Evolutionary conservation across 2,888 invertebrate species (phyloP), one percentile per base, ranked within the genome.

Genomic region (Tipula unca): DNA sequence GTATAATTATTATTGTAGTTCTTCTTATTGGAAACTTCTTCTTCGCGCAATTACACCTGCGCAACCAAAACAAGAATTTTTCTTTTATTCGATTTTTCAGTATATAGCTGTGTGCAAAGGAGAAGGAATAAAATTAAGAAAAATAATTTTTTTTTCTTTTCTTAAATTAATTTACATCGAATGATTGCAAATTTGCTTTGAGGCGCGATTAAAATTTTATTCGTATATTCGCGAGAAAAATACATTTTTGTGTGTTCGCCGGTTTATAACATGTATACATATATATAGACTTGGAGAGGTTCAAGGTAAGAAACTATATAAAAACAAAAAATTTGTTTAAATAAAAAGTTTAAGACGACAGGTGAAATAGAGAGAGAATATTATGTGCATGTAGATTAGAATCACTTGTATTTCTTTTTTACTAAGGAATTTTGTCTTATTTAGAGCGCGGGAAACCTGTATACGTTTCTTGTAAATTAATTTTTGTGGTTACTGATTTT

Each of bases 81-180:
- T 69, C 69, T 69, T 6, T 17, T 0, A 17, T 6, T 17, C 10
- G 25, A 3, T 2, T 69, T 69, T 25, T 69, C 2, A 10, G 6
- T 32, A 25, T 69, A 25, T 69, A n/a, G n/a, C 1, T 69, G 25
- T 69, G 25, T 69, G 8, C 69, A 25, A 69, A 69, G 69, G 69
- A 69, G 69, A n/a, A n/a, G n/a, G n/a, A 69, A 69, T 69, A 69
- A 25, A 69, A 69, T 69, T 69, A 69, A 48, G 48, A 48, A 69
- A 69, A 69, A 20, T 69, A 13, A 39, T 48, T 48, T 69, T 69
- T 29, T 29, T 83, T 32, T 83, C 32, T 83, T 83, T 83, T n/a
- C 8, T 83, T 83, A 83, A 83, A 83, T 83, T 83, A 83, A 83
- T 83, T 83, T 83, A 32, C 83, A 35, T 83, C 83, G 83, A 83